Percentiles rank a stretch among this genome's conserved stretches.
Evolutionary conservation across 2,797 vertebrate species (phyloP).

Genomic region (Amniataba percoides): DNA sequence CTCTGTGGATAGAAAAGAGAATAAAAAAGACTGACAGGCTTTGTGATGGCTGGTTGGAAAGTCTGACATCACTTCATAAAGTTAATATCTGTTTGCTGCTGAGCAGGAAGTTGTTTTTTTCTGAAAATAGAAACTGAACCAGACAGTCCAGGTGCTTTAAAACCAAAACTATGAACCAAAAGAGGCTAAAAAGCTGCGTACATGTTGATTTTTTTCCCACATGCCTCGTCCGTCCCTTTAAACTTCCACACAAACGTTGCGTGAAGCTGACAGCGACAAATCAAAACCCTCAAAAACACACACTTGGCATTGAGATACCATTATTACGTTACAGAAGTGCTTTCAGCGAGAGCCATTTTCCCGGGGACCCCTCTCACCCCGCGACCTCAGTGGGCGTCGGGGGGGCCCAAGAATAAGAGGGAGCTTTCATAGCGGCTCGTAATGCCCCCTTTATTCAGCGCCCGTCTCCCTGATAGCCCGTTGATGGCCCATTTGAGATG

Average conservation of each 20-base stretch:
- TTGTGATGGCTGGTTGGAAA: not conserved
- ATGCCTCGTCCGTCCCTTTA: not conserved
- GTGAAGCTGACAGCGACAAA: not conserved
- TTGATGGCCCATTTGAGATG: conserved; percentile 52
- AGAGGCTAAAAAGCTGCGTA: not conserved
- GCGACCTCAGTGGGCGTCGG: conserved; percentile 75
- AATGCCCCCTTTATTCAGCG: conserved; percentile 68
- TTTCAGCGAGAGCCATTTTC: conserved; percentile 50
- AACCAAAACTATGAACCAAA: not conserved
- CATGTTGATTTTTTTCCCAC: not conserved
- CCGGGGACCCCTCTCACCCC: conserved; percentile 47
- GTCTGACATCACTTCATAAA: not conserved
- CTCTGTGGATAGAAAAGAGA: not conserved
- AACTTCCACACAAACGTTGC: not conserved
- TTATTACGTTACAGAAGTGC: conserved; percentile 54
- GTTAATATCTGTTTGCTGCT: not conserved
- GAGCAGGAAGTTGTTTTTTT: not conserved
- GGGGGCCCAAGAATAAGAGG: conserved; percentile 61
- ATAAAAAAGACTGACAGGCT: not conserved
- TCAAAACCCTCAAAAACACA: conserved; percentile 12
- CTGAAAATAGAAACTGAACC: not conserved
- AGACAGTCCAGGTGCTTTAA: not conserved
- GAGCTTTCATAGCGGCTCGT: conserved; percentile 63
- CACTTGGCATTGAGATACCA: conserved; percentile 37
- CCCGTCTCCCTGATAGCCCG: conserved; percentile 44